Evolutionary conservation across 2,113 vertebrate species (phyloP), one percentile per base, ranked within the genome.

Genomic region (Etheostoma cragini): DNA sequence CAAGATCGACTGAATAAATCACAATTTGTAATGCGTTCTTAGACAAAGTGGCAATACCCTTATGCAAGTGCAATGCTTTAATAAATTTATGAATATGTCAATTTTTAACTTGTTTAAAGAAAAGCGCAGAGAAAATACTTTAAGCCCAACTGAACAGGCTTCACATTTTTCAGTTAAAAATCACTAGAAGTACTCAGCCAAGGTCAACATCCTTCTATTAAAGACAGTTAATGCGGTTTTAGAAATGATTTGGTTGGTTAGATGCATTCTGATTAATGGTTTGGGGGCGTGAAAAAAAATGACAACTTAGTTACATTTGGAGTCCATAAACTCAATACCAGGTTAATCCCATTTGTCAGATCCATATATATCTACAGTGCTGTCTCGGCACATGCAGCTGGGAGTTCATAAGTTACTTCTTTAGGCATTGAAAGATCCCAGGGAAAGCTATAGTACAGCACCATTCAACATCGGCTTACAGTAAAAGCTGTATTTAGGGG

Each of bases 331-430:
- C 11, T 57, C 63, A 24, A 69, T 8, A 52, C 1, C 24, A 56
- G 22, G 46, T 58, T 64, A 63, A 78, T 74, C 22, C 30, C 24
- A 38, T 53, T 24, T 26, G 60, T 58, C 42, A 16, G 57, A 21
- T 86, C 33, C 17, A 73, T 74, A 60, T 16, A 53, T 16, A 53
- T 61, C 30, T 42, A 53, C 46, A 3, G 54, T 3, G 66, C 50
- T 42, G 49, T 46, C 54, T 49, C 16, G 56, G 42, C 56, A 46
- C 13, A 24, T 19, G 1, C 50, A 67, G 54, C 12, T 16, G 13
- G 30, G 15, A 38, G 26, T 47, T 47, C 26, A 47, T 38, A 15
- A 64, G 52, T 54, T 46, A 12, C 26, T 22, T 42, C 49, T 65
- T 66, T 24, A 26, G 57, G 17, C 3, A 3, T 63, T 72, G 54